A percentile compares a stretch with the other conserved stretches of the same genome.
These are phyloP conservation scores for Dolomedes plantarius DNA, from an alignment of 2,888 invertebrate genomes.

Conservation along the genomic window DNA sequence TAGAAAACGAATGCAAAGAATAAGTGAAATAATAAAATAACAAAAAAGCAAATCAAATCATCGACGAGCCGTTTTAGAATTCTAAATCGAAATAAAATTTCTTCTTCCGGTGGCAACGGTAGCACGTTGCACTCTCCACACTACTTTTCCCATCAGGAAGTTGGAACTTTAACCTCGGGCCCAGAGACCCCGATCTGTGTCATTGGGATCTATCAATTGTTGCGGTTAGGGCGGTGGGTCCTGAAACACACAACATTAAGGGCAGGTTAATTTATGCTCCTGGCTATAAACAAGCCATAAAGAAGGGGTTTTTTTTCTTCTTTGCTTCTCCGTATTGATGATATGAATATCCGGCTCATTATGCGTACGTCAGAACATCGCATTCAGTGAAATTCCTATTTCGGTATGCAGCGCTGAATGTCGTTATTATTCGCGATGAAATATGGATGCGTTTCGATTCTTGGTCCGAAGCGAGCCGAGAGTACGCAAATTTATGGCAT, in stretches of 20 bases:
- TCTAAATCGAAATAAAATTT: slow-evolving; percentile 15
- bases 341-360: background rate
- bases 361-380: background rate
- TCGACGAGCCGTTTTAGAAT: background rate
- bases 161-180: slow-evolving; percentile 16
- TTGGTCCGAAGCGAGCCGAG: too few species aligned
- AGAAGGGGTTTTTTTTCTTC: background rate
- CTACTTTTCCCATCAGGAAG: slow-evolving; percentile 29
- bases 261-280: background rate
- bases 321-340: background rate
- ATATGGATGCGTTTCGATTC: too few species aligned
- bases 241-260: background rate
- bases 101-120: slow-evolving; percentile 44
- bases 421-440: too few species aligned
- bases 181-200: slow-evolving; percentile 22
- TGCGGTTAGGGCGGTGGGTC: background rate
- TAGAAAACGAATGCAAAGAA: slow-evolving; percentile 15
- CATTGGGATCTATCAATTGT: slow-evolving; percentile 6
- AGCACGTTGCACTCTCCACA: slow-evolving; percentile 29
- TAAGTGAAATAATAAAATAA: slow-evolving; percentile 18
- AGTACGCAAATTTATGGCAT: too few species aligned
- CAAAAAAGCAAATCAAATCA: background rate
- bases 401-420: too few species aligned
- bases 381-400: background rate
- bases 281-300: background rate